Evolutionary conservation across 2,113 vertebrate species (phyloP).

Genomic region (Cichladusa arquata): DNA sequence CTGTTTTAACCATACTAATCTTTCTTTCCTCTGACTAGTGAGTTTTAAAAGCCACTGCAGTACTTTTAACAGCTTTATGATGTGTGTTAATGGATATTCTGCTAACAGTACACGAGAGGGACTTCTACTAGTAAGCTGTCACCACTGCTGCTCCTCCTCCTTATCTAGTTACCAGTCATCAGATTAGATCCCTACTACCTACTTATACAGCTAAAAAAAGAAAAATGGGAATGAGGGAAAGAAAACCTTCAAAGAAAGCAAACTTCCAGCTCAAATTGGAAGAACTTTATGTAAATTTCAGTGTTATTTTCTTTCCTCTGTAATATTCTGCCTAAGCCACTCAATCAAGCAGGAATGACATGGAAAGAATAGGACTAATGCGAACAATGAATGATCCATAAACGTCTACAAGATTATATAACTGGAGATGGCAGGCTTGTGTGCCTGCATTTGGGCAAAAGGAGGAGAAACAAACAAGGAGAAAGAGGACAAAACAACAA

Average conservation of each 20-base stretch:
- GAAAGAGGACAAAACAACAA: neutral
- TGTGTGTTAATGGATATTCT: neutral
- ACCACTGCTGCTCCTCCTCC: neutral
- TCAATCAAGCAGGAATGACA: constrained; percentile 8
- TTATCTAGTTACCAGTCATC: neutral
- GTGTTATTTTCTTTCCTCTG: neutral
- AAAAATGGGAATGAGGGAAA: neutral
- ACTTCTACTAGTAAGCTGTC: neutral
- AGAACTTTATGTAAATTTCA: neutral
- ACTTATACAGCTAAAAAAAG: neutral
- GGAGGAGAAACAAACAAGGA: neutral
- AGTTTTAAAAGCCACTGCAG: neutral
- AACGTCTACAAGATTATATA: constrained; percentile 32
- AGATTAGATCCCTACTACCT: neutral
- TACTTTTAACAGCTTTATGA: neutral
- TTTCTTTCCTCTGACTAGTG: neutral
- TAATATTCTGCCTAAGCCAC: neutral
- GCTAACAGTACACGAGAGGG: neutral
- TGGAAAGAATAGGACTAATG: neutral
- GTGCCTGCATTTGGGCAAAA: neutral
- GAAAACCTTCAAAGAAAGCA: neutral
- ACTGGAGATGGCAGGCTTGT: neutral
- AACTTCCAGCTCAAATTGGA: neutral
- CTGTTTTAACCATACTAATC: neutral
- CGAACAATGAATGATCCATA: constrained; percentile 33